Conservation (phyloP, 2,113 vertebrate genomes). For the Potamarius usumacintae region DNA sequence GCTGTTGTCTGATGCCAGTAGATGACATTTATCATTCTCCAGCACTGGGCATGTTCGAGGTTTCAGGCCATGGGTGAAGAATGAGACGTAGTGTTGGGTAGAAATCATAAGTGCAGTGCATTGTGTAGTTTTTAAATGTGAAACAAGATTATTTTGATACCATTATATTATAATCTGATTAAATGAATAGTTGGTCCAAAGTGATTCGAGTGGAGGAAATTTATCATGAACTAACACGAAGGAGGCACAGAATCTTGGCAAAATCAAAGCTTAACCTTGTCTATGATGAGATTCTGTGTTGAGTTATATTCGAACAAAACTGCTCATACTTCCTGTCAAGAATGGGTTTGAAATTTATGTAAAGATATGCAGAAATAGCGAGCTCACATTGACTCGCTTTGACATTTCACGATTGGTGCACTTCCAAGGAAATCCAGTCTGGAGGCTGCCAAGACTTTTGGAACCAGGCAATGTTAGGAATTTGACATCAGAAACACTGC, state of each 20-base stretch:
- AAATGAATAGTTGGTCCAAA: background rate
- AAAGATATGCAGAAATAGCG: conserved; percentile 65
- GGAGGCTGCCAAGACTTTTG: background rate
- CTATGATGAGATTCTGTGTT: background rate
- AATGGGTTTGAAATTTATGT: conserved; percentile 66
- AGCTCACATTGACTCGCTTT: background rate
- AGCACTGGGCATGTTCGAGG: conserved; percentile 34
- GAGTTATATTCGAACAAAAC: background rate
- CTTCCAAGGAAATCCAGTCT: conserved; percentile 6
- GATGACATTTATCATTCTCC: conserved; percentile 38
- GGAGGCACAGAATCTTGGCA: background rate
- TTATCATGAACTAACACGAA: background rate
- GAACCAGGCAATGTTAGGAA: background rate
- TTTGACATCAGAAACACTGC: background rate
- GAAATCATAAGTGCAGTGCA: background rate
- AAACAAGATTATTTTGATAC: background rate
- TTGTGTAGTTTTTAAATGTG: background rate
- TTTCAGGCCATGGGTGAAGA: conserved; percentile 14
- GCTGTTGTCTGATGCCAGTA: conserved; percentile 34
- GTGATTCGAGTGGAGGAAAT: background rate
- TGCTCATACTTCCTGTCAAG: background rate
- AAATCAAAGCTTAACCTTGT: conserved; percentile 15
- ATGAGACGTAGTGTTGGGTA: background rate
- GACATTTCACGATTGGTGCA: conserved; percentile 16
- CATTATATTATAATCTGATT: no score